Percentiles rank a stretch among this genome's conserved stretches.
These are phyloP conservation scores for Scortum barcoo DNA, from an alignment of 2,113 vertebrate genomes.

Conservation along the genomic window DNA sequence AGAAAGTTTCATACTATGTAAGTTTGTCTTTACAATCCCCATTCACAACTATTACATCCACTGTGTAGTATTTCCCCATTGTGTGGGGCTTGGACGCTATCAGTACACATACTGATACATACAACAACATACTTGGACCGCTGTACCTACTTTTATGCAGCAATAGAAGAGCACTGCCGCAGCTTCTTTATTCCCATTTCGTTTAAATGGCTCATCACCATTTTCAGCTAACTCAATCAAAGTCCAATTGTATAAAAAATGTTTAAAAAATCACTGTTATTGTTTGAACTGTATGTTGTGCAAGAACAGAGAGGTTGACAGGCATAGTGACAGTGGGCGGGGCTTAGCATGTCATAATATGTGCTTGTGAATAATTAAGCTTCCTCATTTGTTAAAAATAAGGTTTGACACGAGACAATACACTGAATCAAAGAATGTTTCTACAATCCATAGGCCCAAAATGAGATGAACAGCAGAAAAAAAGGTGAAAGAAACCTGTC, in stretches of 20 bases:
- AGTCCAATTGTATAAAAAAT: no score
- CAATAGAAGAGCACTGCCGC: no score
- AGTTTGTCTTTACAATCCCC: background rate
- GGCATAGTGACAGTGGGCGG: background rate
- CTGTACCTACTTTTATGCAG: no score
- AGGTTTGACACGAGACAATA: background rate
- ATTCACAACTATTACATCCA: background rate
- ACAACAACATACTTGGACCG: no score
- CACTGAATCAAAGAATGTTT: background rate
- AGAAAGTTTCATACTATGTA: no score
- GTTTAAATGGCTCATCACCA: no score
- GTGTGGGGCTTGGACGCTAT: background rate
- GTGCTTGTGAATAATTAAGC: background rate
- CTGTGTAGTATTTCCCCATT: background rate
- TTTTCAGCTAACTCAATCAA: no score
- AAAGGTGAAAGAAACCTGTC: slow-evolving; percentile 85
- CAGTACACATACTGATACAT: no score
- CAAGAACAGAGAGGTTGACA: background rate
- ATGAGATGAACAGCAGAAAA: background rate
- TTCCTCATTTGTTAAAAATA: background rate
- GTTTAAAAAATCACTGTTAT: no score
- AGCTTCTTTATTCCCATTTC: no score
- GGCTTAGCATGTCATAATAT: background rate
- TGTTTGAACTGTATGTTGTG: background rate
- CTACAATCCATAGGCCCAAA: background rate